Evolutionary conservation across 2,888 invertebrate species (phyloP), one percentile per base, ranked within the genome.

Genomic region (Ormyrus rosae): DNA sequence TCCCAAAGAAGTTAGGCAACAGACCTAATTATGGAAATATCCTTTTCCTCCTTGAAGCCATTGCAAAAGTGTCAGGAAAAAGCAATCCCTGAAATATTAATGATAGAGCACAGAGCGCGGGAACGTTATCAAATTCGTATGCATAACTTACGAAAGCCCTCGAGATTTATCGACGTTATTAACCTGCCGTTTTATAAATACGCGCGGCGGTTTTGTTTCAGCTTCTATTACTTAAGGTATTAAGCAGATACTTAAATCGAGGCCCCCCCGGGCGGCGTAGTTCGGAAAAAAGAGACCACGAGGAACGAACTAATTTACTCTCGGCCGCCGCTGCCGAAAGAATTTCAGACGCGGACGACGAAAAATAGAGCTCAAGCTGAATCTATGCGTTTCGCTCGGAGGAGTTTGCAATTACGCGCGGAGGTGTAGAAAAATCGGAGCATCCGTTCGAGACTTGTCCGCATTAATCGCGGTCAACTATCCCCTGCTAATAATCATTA

Each of bases 281-380:
- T 58, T 11, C 48, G 68, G 68, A 55, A 74, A 76, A 74, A 73
- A 73, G 45, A 51, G 65, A 79, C 74, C 79, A 65, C 63, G 65
- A 53, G 34, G 75, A 74, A 81, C 77, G 81, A 81, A 73, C 77
- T 77, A 81, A 81, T 81, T 81, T 81, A 72, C 81, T 77, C 75
- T 11, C 10, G n/a, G 60, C 56, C 46, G 63, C 19, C 55, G 46
- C 67, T 65, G 81, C 77, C 71, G 55, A 76, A 80, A 76, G 71
- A 80, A 68, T 80, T 70, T 70, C 72, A 77, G 61, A 51, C 63
- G 34, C 68, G 63, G 61, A 63, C 60, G 8, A 61, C 60, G 65
- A 75, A 75, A 78, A 75, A 75, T 1, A 75, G 74, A 80, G 75
- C n/a, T n/a, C n/a, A 11, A 11, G 46, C 55, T 34, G 11, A 48